Evolutionary conservation across 2,797 vertebrate species (phyloP), one percentile per base, ranked within the genome.

Genomic region (Tinamus major): DNA sequence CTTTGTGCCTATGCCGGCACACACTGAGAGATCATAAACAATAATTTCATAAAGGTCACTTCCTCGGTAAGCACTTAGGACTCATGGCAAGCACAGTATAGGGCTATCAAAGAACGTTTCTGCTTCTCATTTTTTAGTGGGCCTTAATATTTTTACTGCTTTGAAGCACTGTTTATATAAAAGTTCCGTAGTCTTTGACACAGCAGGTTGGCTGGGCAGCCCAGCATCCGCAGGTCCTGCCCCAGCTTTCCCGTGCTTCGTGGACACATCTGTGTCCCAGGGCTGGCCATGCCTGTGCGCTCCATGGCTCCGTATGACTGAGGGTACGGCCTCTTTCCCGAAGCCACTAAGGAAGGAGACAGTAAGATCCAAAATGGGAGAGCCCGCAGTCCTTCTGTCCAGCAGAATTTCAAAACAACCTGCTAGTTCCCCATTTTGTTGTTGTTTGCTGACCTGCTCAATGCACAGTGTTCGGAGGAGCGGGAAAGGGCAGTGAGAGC

Each of bases 31-130:
- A 98, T 98, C 96, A 97, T 97, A 97, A 98, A 98, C 98, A 98
- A 97, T 97, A 96, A 97, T 97, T 94, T 91, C 59, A 31, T 96
- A 98, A 98, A 98, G 97, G 98, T 98, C 98, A 98, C 93, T 95
- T 95, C 88, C 94, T 96, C 91, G 31, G 86, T 95, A 94, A 97
- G 92, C 55, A 27, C 92, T 92, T 87, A 69, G 70, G 93, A 94
- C 96, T 96, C 29, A 58, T 82, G 41, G 95, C 88, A 95, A 85
- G 89, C 94, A 95, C 90, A 55, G 70, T 71, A 90, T 62, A 96
- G 84, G 79, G 65, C 95, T 94, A 86, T 87, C 96, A 94, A 84
- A 92, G 95, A 88, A 93, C 79, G 53, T 88, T 93, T 93, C 70
- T 44, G 37, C 56, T 72, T 81, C 78, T 84, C 48, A 3, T 42